These are phyloP conservation scores for Theristicus caerulescens DNA, from an alignment of 2,113 vertebrate species.

Conservation along the genomic window DNA sequence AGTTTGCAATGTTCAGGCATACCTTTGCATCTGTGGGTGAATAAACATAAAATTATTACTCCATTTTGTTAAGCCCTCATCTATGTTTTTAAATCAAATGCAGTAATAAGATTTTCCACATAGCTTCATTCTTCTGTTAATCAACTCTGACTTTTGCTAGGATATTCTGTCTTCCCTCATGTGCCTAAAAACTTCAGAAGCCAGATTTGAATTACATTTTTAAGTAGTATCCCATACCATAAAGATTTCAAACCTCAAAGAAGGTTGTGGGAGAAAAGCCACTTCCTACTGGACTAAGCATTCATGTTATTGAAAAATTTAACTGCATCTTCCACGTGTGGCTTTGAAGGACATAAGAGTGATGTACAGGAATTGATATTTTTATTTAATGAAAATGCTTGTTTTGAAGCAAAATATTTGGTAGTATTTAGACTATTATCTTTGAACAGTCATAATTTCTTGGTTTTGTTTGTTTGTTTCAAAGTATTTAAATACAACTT, in stretches of 20 bases:
- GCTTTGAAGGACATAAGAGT: background rate
- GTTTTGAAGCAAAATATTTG: background rate
- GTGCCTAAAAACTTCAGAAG: background rate
- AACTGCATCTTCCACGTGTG: background rate
- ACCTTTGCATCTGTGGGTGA: background rate
- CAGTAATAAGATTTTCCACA: background rate
- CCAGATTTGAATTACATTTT: conserved; percentile 17
- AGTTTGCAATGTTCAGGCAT: background rate
- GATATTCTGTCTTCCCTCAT: background rate
- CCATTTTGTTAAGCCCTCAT: background rate
- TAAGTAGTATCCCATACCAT: background rate
- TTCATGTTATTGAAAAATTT: background rate
- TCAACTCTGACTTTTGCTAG: background rate
- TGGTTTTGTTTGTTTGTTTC: background rate
- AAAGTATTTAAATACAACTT: background rate
- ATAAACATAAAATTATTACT: background rate
- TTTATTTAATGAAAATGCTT: background rate
- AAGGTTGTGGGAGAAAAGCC: background rate
- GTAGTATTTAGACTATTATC: background rate
- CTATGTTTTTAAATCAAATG: background rate
- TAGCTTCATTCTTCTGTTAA: background rate
- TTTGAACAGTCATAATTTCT: background rate
- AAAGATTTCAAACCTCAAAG: background rate
- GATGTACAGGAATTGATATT: background rate
- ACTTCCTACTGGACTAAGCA: background rate